Base-by-base conservation (phyloP, 2,113 vertebrate species). In the Rhinolophus ferrumequinum region DNA sequence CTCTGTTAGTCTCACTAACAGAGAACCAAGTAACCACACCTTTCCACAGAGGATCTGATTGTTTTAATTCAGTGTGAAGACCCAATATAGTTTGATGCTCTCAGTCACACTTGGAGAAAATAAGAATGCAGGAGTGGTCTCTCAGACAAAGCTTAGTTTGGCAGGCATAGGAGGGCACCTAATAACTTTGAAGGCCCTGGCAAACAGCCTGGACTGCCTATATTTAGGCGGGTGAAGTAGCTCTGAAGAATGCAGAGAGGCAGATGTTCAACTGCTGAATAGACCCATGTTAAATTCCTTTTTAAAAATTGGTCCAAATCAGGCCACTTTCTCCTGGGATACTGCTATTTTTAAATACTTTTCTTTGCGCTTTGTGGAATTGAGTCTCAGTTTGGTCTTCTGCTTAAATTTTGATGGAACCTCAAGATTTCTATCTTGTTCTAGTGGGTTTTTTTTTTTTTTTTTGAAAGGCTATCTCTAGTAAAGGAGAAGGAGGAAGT, bases 151-250 rank as follows among this genome's bases (percentile, higher is more conserved):
- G 83, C 35, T 69, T 86, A 41, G 54, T 67, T 50, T 56, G 26
- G 69, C 72, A 79, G 24, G 77, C 44, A 2, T 35, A 52, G 44
- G 9, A 79, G 67, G 67, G 67, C 18, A 64, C 52, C 93, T 77
- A 12, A 0, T 87, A 96, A 96, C 41, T 80, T 87, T 56, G 58
- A 84, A 95, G 52, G 58, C 35, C 70, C 18, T 84, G 52, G n/a
- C 62, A 92, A 76, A 28, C 15, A 73, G 89, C 95, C 87, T 11
- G 28, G 81, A 79, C 30, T 70, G 54, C 52, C 70, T 88, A 89
- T 96, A 91, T 97, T 96, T 97, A 93, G 93, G 21, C 30, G 28
- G 69, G 84, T 83, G 88, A 92, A 95, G 58, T 30, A 88, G 21
- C 95, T 28, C 85, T 66, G 80, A 86, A 80, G 93, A 94, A 67